Conservation (phyloP, 2,797 vertebrate species). For the Bucorvus abyssinicus region DNA sequence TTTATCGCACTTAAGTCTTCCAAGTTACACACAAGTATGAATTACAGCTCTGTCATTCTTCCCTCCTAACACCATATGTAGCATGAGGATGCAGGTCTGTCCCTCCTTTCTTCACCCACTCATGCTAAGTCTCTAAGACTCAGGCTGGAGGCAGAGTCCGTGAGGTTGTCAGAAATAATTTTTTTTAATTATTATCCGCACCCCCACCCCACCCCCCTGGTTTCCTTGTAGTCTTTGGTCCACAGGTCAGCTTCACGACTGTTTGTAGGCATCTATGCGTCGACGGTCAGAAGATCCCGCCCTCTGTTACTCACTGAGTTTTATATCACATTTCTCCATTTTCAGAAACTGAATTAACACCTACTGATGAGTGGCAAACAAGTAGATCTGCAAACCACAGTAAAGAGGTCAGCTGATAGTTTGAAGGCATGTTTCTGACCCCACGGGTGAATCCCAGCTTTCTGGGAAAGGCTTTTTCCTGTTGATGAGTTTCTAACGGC, state of each 20-base stretch:
- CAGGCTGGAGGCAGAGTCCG: background rate
- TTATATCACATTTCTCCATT: background rate
- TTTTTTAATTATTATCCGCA: background rate
- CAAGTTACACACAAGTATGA: background rate
- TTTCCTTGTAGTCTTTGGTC: background rate
- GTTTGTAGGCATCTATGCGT: background rate
- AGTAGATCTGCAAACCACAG: background rate
- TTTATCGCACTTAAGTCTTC: background rate
- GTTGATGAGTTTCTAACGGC: background rate
- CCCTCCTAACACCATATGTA: background rate
- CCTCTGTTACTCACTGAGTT: background rate
- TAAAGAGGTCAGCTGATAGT: background rate
- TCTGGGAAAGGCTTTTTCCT: background rate
- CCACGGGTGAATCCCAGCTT: background rate
- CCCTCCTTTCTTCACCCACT: background rate
- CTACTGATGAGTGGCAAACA: background rate
- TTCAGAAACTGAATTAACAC: background rate
- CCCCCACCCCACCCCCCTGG: fast-evolving
- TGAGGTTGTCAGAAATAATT: background rate
- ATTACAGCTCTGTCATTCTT: background rate
- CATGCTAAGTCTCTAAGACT: background rate
- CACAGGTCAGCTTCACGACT: background rate
- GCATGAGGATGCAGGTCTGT: background rate
- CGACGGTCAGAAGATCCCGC: background rate
- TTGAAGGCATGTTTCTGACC: background rate